Evolutionary conservation across 2,888 invertebrate species (phyloP).

Genomic region (Andricus curvator): DNA sequence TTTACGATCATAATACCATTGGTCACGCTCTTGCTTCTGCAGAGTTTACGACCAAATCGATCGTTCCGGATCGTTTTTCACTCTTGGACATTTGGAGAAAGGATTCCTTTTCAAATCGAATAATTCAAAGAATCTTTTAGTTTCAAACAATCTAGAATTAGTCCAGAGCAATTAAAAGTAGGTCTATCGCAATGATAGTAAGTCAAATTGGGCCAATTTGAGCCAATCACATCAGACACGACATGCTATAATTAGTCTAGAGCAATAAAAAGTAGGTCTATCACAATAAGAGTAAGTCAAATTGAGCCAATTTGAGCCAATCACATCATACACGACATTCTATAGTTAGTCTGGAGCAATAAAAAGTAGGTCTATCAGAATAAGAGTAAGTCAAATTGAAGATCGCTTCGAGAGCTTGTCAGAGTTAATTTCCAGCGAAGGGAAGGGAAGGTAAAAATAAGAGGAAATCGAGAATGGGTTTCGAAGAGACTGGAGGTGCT

Average conservation of each 20-base stretch:
- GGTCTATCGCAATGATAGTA: not conserved
- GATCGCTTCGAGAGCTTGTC: conserved; percentile 20
- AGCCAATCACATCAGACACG: too few species aligned
- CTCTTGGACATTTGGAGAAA: conserved; percentile 51
- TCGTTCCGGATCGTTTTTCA: conserved; percentile 52
- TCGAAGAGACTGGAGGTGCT: conserved; percentile 29
- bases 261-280: not conserved
- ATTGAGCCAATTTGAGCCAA: not conserved
- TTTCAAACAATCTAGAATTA: not conserved
- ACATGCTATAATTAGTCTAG: too few species aligned
- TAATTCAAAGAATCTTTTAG: not conserved
- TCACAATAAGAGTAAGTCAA: not conserved
- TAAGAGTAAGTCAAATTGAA: not conserved
- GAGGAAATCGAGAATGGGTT: conserved; percentile 38
- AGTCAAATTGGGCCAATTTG: not conserved
- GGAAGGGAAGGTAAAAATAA: conserved; percentile 42
- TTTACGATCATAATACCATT: conserved; percentile 76
- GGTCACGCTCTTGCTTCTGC: conserved; percentile 72
- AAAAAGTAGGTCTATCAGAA: not conserved
- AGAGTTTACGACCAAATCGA: conserved; percentile 55
- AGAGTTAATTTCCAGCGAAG: conserved; percentile 42
- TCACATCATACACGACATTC: too few species aligned
- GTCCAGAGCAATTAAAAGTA: not conserved
- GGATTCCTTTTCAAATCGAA: conserved; percentile 40
- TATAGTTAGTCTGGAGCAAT: too few species aligned